A percentile compares a stretch with the other conserved stretches of the same genome.
These are phyloP conservation scores for Scolopax rusticola DNA, from an alignment of 2,797 vertebrate genomes.

Conservation along the genomic window DNA sequence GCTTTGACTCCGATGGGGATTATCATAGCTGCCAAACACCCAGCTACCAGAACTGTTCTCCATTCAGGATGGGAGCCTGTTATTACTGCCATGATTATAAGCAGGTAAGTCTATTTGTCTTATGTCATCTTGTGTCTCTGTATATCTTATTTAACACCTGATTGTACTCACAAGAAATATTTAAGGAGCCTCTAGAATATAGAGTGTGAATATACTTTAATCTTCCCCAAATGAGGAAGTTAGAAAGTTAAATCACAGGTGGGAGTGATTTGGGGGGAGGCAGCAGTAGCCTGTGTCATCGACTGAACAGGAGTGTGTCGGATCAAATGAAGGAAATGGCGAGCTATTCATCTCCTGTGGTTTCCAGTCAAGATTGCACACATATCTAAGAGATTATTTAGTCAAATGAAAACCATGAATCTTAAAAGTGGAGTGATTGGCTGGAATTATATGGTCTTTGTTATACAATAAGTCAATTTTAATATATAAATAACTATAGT, in stretches of 20 bases:
- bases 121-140: background rate
- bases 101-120: conserved; percentile 86
- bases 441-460: background rate
- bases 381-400: background rate
- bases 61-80: conserved; percentile 98
- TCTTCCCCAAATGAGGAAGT: background rate
- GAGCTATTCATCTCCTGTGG: background rate
- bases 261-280: background rate
- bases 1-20: conserved; percentile 95
- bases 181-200: background rate
- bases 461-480: background rate
- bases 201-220: background rate
- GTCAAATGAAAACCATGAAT: background rate
- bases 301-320: background rate
- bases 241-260: background rate
- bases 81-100: conserved; percentile 97
- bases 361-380: background rate
- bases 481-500: background rate
- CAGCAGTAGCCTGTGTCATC: background rate
- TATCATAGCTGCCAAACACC: conserved; percentile 94
- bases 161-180: background rate
- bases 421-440: background rate
- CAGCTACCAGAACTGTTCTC: conserved; percentile 94
- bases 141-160: background rate
- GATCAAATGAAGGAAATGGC: background rate